A percentile compares a stretch with the other conserved stretches of the same genome.
phyloP scores from a whole-genome alignment of 2,888 invertebrate genomes.

The Epirrhoe alternata region DNA sequence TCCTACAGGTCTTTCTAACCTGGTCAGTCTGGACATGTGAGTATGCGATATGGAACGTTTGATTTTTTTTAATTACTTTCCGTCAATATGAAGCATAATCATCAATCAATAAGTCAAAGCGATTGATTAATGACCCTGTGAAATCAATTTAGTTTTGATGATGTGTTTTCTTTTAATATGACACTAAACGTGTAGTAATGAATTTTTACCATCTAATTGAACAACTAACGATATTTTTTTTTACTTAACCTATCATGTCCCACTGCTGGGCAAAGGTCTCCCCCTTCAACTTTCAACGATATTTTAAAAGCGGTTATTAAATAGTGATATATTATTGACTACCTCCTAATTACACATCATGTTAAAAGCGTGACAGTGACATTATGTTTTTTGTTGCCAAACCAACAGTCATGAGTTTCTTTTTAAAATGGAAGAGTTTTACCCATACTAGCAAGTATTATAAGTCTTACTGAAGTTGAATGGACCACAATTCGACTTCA shows the following conservation, averaged over 20 bases:
- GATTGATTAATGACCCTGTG: conserved; percentile 76
- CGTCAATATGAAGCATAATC: conserved; percentile 71
- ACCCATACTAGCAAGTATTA: too few relatives aligned
- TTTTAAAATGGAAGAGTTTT: too few relatives aligned
- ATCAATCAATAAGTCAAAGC: conserved; percentile 81
- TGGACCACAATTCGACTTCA: not conserved
- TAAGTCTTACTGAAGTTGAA: not conserved
- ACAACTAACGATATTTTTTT: conserved; percentile 40
- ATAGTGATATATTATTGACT: not conserved
- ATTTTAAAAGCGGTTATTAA: conserved; percentile 43
- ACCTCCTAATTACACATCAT: too few relatives aligned
- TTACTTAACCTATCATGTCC: too few relatives aligned
- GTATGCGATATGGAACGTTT: conserved; percentile 57
- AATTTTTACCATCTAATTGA: conserved; percentile 47
- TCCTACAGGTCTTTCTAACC: conserved; percentile 46
- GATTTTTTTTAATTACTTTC: conserved; percentile 79
- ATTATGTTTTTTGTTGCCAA: too few relatives aligned
- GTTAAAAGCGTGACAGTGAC: not conserved
- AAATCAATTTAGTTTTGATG: conserved; percentile 78
- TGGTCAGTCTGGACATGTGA: conserved; percentile 52
- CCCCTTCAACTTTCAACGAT: too few relatives aligned
- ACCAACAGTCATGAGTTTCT: too few relatives aligned
- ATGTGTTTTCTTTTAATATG: conserved; percentile 79
- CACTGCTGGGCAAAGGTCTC: too few relatives aligned
- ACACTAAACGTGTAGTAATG: conserved; percentile 72